Conservation (phyloP, 1,140 invertebrate species). For the Drosophila rufa region DNA sequence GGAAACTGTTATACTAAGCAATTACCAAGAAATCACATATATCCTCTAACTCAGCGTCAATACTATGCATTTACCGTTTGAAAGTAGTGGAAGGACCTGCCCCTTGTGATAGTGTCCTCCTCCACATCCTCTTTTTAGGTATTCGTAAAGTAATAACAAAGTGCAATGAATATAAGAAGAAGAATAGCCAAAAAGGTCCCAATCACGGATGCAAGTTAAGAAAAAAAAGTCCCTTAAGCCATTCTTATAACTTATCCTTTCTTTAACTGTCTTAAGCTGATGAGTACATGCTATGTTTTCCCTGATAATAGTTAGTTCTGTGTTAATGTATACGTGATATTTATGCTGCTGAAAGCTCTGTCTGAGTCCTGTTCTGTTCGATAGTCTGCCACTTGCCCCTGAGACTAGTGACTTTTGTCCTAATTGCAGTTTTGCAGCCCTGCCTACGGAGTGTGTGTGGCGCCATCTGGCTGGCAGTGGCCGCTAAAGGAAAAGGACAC, state of each 20-base stretch:
- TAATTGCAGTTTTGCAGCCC: slow-evolving; percentile 31
- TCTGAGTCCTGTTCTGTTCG: not conserved
- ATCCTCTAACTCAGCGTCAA: rapidly evolving
- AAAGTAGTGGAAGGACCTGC: too few species aligned
- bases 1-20: not conserved
- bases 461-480: slow-evolving; percentile 59
- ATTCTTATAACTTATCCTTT: not conserved
- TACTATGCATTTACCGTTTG: not conserved
- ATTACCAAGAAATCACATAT: not conserved
- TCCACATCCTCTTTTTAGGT: not conserved
- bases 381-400: too few species aligned
- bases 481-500: slow-evolving; percentile 16
- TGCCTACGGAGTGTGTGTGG: slow-evolving; percentile 15
- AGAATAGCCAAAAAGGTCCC: not conserved
- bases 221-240: not conserved
- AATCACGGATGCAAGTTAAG: not conserved
- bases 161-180: too few species aligned
- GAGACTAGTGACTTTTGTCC: not conserved
- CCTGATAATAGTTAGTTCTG: not conserved
- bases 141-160: not conserved
- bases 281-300: too few species aligned
- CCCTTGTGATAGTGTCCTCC: too few species aligned
- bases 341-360: not conserved
- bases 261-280: not conserved
- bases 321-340: not conserved